Evolutionary conservation across 2,113 vertebrate genomes (phyloP).

Genomic region (Mandrillus leucophaeus): DNA sequence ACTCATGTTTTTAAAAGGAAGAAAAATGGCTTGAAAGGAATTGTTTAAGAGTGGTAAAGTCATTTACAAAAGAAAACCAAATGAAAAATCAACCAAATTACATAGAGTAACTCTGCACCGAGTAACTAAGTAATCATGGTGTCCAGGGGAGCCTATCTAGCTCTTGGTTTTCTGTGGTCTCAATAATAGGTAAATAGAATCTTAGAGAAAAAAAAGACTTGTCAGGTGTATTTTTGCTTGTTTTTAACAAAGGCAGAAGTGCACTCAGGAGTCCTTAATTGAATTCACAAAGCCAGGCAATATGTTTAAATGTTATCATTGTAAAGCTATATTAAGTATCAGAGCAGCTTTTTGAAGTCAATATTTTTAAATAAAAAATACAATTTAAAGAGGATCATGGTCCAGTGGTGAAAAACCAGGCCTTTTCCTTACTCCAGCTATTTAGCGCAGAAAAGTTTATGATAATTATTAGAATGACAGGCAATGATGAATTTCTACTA

Average conservation of each 20-base stretch:
- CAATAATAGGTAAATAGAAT: not conserved
- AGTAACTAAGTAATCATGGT: not conserved
- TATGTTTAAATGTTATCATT: not conserved
- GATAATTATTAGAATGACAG: not conserved
- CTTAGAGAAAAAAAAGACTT: not conserved
- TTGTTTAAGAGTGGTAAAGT: not conserved
- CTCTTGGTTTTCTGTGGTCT: not conserved
- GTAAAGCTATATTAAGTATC: not conserved
- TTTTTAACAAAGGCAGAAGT: not conserved
- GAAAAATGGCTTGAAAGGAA: not conserved
- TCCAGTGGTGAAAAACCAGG: not conserved
- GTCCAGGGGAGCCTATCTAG: not conserved
- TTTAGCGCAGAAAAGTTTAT: not conserved
- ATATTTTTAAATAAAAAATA: not conserved
- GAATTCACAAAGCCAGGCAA: constrained; percentile 30
- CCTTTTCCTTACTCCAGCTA: not conserved
- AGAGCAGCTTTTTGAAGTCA: not conserved
- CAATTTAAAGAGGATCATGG: not conserved
- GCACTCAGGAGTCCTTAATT: not conserved
- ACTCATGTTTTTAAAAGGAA: not conserved
- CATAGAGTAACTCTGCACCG: not conserved
- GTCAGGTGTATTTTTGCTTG: not conserved
- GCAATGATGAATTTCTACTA: not conserved
- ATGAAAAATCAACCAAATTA: constrained; percentile 14
- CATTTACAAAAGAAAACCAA: constrained; percentile 33